These are phyloP conservation scores for Crambe crambe DNA, from an alignment of 37 sponge, comb jelly and placozoan genomes.

Conservation along the genomic window DNA sequence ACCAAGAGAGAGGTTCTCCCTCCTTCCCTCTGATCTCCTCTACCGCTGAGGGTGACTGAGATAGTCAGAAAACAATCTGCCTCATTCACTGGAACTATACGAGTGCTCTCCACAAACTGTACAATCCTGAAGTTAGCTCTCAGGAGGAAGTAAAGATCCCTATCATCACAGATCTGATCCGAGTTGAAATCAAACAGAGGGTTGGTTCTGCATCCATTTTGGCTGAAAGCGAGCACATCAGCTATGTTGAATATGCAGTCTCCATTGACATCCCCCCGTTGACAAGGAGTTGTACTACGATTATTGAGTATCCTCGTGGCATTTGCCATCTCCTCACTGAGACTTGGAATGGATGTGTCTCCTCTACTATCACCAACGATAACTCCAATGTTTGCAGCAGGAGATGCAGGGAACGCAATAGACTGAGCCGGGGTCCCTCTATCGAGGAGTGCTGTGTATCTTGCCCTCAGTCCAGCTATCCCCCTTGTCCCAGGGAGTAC, in stretches of 20 bases:
- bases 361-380: slow-evolving; percentile 8
- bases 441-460: slow-evolving; percentile 20
- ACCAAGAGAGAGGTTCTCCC: slow-evolving; percentile 21
- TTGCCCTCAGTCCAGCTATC: slow-evolving; percentile 29
- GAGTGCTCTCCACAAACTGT: slow-evolving; percentile 37
- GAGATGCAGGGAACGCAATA: slow-evolving; percentile 16
- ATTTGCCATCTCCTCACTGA: not conserved
- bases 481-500: slow-evolving; percentile 2
- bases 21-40: slow-evolving; percentile 26
- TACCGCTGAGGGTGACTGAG: slow-evolving; percentile 11
- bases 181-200: slow-evolving; percentile 36
- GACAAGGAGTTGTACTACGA: not conserved
- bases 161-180: slow-evolving; percentile 52
- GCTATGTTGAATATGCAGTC: slow-evolving; percentile 71
- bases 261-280: slow-evolving; percentile 68
- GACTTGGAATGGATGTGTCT: slow-evolving; percentile 9
- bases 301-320: slow-evolving; percentile 3
- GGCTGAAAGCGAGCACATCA: slow-evolving; percentile 43
- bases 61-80: slow-evolving; percentile 57
- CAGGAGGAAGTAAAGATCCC: slow-evolving; percentile 49
- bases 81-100: slow-evolving; percentile 31
- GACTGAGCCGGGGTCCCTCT: slow-evolving; percentile 2
- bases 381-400: slow-evolving; percentile 49
- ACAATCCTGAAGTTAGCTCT: slow-evolving; percentile 42
- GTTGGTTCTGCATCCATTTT: not conserved